These are phyloP conservation scores for Abramis brama DNA, from an alignment of 2,113 vertebrate genomes.

Conservation along the genomic window DNA sequence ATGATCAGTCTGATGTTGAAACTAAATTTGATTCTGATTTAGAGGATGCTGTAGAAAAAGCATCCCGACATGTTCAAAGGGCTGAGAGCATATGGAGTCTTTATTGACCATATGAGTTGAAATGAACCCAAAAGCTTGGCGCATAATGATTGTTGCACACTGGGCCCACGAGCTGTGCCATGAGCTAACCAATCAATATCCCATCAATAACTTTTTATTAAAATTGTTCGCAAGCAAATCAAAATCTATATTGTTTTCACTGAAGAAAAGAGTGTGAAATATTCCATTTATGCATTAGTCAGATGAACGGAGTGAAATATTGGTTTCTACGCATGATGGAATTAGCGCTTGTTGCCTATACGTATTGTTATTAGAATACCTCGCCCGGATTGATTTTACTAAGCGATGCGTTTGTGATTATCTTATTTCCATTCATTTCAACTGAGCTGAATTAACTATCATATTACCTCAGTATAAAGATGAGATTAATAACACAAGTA, in stretches of 20 bases:
- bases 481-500: slow-evolving; percentile 79
- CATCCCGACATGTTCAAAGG: slow-evolving; percentile 61
- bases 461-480: slow-evolving; percentile 75
- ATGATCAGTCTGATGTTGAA: neutral
- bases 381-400: slow-evolving; percentile 74
- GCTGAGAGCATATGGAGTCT: slow-evolving; percentile 66
- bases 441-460: slow-evolving; percentile 74
- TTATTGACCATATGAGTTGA: slow-evolving; percentile 77
- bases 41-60: slow-evolving; percentile 32
- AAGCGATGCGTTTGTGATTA: slow-evolving; percentile 79
- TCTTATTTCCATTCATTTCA: slow-evolving; percentile 75
- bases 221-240: slow-evolving; percentile 82
- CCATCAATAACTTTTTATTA: slow-evolving; percentile 85
- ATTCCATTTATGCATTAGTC: slow-evolving; percentile 71
- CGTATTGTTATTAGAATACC: slow-evolving; percentile 68
- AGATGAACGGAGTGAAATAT: slow-evolving; percentile 73
- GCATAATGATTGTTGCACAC: slow-evolving; percentile 80
- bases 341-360: slow-evolving; percentile 59
- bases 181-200: slow-evolving; percentile 74
- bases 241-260: slow-evolving; percentile 82
- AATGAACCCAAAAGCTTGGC: slow-evolving; percentile 77
- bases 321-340: slow-evolving; percentile 73
- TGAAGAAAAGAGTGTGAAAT: slow-evolving; percentile 69
- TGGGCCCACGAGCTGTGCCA: slow-evolving; percentile 70
- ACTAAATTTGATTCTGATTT: slow-evolving; percentile 30